Conservation (phyloP, 2,797 vertebrate genomes). For the Cossypha caffra region DNA sequence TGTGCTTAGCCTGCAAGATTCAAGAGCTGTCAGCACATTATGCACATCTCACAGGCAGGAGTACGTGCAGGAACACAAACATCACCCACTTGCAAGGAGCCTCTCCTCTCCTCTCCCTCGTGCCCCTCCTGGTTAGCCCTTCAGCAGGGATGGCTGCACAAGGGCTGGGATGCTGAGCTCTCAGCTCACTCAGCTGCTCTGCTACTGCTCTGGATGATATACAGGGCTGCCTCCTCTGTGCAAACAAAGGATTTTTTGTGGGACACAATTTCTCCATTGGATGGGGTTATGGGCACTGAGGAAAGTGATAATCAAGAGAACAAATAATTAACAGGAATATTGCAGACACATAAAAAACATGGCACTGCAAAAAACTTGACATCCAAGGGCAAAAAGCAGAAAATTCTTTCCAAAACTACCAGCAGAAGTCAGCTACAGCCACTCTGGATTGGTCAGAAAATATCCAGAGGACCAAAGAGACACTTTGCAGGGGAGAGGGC, state of each 20-base stretch:
- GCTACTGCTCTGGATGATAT: not conserved
- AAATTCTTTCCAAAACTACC: not conserved
- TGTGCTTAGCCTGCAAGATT: constrained; percentile 32
- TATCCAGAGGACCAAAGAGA: not conserved
- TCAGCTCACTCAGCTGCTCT: not conserved
- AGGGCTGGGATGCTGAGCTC: not conserved
- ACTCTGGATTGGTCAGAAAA: not conserved
- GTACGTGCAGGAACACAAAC: not conserved
- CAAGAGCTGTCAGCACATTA: constrained; percentile 24
- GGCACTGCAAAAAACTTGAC: not conserved
- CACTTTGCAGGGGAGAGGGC: not conserved
- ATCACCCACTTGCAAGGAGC: not conserved
- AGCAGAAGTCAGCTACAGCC: not conserved
- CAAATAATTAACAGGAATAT: not conserved
- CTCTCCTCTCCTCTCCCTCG: too few relatives aligned
- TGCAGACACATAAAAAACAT: not conserved
- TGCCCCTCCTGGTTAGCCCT: not conserved
- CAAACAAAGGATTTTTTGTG: not conserved
- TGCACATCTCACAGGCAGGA: not conserved
- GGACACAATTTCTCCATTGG: not conserved
- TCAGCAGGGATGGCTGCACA: not conserved
- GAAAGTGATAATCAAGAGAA: not conserved
- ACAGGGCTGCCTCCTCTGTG: not conserved
- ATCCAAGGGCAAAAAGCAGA: not conserved
- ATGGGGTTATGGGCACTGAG: not conserved